phyloP scores from a whole-genome alignment of 2,797 vertebrate species.

The Melanotaenia parkinsoni region DNA sequence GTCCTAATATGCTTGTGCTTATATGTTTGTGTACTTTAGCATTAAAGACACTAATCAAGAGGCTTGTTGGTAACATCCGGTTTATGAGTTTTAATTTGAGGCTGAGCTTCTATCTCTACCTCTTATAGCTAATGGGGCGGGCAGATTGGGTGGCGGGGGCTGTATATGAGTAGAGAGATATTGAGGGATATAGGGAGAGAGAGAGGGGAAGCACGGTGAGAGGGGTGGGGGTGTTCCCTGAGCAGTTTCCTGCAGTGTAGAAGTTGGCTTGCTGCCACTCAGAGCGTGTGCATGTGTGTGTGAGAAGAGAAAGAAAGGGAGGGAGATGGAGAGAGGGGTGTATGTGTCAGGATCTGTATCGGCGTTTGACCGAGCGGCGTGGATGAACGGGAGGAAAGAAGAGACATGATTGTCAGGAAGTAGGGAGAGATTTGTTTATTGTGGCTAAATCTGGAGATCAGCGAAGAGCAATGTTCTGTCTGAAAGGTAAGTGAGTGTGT shows the following conservation, averaged over 20 bases:
- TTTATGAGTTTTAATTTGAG: slow-evolving; percentile 44
- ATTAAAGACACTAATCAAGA: slow-evolving; percentile 8
- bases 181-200: slow-evolving; percentile 29
- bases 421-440: slow-evolving; percentile 37
- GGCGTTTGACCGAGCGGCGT: slow-evolving; percentile 39
- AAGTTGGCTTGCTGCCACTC: slow-evolving; percentile 80
- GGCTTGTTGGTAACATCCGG: slow-evolving; percentile 31
- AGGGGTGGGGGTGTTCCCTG: slow-evolving; percentile 66
- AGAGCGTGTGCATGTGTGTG: slow-evolving; percentile 44
- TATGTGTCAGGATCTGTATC: slow-evolving; percentile 55
- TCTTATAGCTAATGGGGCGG: slow-evolving; percentile 35
- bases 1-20: background rate
- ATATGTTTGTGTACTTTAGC: background rate
- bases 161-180: slow-evolving; percentile 30
- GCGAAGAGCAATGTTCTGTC: slow-evolving; percentile 88
- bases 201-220: slow-evolving; percentile 45
- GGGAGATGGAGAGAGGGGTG: slow-evolving; percentile 62
- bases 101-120: slow-evolving; percentile 18
- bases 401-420: slow-evolving; percentile 40
- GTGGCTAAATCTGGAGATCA: slow-evolving; percentile 49
- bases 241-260: slow-evolving; percentile 82
- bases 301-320: slow-evolving; percentile 49
- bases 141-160: slow-evolving; percentile 11
- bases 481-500: slow-evolving; percentile 89
- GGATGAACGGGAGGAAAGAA: slow-evolving; percentile 30